Base-by-base conservation (phyloP, 2,113 vertebrate genomes). In the Orientallactaga bullata region DNA sequence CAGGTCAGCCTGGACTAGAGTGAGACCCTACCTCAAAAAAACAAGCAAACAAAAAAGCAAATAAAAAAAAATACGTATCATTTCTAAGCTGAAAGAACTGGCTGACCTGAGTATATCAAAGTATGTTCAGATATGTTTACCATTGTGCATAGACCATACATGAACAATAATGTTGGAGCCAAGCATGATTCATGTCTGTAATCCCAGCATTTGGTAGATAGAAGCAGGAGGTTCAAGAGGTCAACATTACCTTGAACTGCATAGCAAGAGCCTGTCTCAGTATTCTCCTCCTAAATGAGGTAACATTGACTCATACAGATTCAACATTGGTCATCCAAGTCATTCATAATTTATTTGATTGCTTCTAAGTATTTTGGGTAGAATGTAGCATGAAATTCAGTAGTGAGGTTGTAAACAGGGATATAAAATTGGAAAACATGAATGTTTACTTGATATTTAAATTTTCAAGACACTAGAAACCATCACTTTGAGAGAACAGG, bases 311-410 rank as follows among this genome's bases (percentile, higher is more conserved):
- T 69, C 4, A 42, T 85, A 47, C 42, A 47, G 42, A 47, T 47
- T 47, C 8, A 47, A 47, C 42, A 47, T 74, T 87, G 9, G 17
- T 23, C 61, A 6, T 80, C 2, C 15, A 60, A 1, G 4, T 87
- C 32, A 77, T 47, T 94, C 47, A 26, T 66, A 88, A 42, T 66
- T 80, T n/a, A 8, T 85, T 71, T 92, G 78, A 11, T 83, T 89
- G 68, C 37, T 76, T 91, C n/a, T 87, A 35, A 35, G 23, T 24
- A 65, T 73, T 68, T 85, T 65, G 32, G 4, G 2, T 71, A 61
- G 61, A 71, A 79, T 68, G 16, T 80, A 66, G n/a, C n/a, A 28
- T 81, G 15, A 94, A 88, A n/a, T 65, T 93, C 20, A 86, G 26
- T 79, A 17, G 51, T 68, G 68, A 88, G 35, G 0, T 66, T 80